Evolutionary conservation across 2,888 invertebrate species (phyloP).

Genomic region (Ennomos erosarius): DNA sequence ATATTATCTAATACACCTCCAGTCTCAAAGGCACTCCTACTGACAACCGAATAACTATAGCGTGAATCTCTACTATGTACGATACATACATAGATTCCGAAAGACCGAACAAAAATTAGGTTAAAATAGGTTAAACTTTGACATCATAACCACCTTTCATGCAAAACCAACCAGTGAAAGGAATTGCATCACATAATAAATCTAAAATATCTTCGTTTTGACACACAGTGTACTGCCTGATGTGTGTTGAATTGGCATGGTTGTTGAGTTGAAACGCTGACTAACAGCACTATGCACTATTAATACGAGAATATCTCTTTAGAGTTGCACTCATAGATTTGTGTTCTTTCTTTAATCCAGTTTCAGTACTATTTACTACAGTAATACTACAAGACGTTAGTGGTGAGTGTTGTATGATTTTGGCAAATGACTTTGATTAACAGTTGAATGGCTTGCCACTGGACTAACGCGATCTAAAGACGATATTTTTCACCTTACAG

Average conservation of each 20-base stretch:
- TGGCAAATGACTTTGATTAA: conserved; percentile 76
- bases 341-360: conserved; percentile 72
- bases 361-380: conserved; percentile 78
- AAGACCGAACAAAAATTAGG: conserved; percentile 42
- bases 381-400: conserved; percentile 80
- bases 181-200: conserved; percentile 51
- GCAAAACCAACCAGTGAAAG: conserved; percentile 59
- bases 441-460: conserved; percentile 58
- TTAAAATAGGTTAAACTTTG: conserved; percentile 47
- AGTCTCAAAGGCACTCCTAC: conserved; percentile 60
- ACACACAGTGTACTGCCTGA: conserved; percentile 69
- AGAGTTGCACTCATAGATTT: conserved; percentile 76
- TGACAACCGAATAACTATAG: conserved; percentile 44
- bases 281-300: conserved; percentile 82
- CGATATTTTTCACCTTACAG: conserved; percentile 23
- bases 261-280: conserved; percentile 68
- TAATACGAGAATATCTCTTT: conserved; percentile 62
- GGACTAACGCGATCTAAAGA: conserved; percentile 48
- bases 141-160: conserved; percentile 56
- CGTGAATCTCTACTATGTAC: conserved; percentile 71
- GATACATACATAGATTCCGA: conserved; percentile 67
- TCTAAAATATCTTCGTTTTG: conserved; percentile 80
- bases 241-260: conserved; percentile 80
- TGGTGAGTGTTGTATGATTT: conserved; percentile 83
- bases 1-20: conserved; percentile 60